Conservation (phyloP, 2,888 invertebrate species). For the Drosophila incognita region DNA sequence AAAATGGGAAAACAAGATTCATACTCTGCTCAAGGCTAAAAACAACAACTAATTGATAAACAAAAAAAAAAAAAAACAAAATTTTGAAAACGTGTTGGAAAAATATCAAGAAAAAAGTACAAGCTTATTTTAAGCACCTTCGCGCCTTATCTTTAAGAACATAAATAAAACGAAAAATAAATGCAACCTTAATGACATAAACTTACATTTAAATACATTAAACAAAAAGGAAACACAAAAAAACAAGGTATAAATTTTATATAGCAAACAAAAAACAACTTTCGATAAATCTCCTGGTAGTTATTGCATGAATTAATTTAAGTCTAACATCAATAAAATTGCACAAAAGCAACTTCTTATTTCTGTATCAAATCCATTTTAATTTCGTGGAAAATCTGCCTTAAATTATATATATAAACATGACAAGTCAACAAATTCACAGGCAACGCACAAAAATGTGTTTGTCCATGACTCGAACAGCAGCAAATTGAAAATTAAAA, state of each 20-base stretch:
- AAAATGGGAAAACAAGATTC: constrained; percentile 45
- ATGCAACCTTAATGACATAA: constrained; percentile 65
- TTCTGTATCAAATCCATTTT: constrained; percentile 43
- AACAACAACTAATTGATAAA: constrained; percentile 68
- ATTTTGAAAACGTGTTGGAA: constrained; percentile 81
- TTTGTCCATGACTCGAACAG: constrained; percentile 25
- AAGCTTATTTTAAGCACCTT: constrained; percentile 90
- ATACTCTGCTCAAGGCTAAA: constrained; percentile 42
- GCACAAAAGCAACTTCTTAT: constrained; percentile 52
- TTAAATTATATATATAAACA: constrained; percentile 64
- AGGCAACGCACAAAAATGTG: constrained; percentile 11
- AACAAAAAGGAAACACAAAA: constrained; percentile 56
- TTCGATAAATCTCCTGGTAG: constrained; percentile 71
- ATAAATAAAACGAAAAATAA: constrained; percentile 80
- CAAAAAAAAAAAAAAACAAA: constrained; percentile 49
- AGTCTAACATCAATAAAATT: constrained; percentile 57
- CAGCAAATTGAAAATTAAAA: constrained; percentile 37
- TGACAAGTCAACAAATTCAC: constrained; percentile 57
- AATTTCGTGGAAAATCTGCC: constrained; percentile 68
- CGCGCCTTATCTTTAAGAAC: constrained; percentile 90
- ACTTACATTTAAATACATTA: constrained; percentile 74
- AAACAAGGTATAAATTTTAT: constrained; percentile 68
- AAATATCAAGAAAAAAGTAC: constrained; percentile 89
- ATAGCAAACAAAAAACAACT: constrained; percentile 61
- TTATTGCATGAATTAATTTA: constrained; percentile 64